Evolutionary conservation across 2,888 invertebrate species (phyloP), one percentile per base, ranked within the genome.

Genomic region (Malthinus flaveolus): DNA sequence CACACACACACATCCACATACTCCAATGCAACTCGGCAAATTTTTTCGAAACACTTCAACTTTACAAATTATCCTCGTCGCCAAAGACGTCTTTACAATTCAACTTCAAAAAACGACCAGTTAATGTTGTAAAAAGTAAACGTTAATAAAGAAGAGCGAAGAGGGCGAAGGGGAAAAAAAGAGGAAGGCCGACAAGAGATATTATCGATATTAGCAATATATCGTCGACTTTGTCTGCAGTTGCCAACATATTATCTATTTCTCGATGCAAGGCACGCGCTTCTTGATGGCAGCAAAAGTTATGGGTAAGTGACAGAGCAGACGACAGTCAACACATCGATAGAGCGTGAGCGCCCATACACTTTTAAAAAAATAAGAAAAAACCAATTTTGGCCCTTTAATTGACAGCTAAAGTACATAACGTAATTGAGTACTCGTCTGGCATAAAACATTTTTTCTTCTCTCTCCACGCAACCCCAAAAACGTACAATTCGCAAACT

Each of bases 241-340:
- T 64, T 65, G 56, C 61, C 67, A 66, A 67, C 63, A 71, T 73
- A 72, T 71, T 71, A 70, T 69, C 69, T 67, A 57, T 68, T 73
- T 69, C 65, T 49, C 52, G 64, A 74, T 74, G 72, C 73, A 63
- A 66, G 61, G 66, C 73, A 73, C 73, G 73, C 65, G 61, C 54
- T 65, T n/a, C 64, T 53, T 62, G 65, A 64, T 67, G 69, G 66
- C 69, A 68, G 68, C 67, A 72, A 71, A 73, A 74, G 71, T 73
- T 73, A 73, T 68, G 69, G 72, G 62, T 60, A 69, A 70, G 68
- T 69, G 70, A 72, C 69, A 70, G 63, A 60, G 64, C 65, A 62
- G 67, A 62, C 65, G 72, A 72, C 71, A 71, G 69, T 70, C 71
- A 67, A 72, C 71, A 70, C 71, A 71, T 70, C 63, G 71, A 59